Evolutionary conservation across 2,888 invertebrate genomes (phyloP).

Genomic region (Cyclophora punctaria): DNA sequence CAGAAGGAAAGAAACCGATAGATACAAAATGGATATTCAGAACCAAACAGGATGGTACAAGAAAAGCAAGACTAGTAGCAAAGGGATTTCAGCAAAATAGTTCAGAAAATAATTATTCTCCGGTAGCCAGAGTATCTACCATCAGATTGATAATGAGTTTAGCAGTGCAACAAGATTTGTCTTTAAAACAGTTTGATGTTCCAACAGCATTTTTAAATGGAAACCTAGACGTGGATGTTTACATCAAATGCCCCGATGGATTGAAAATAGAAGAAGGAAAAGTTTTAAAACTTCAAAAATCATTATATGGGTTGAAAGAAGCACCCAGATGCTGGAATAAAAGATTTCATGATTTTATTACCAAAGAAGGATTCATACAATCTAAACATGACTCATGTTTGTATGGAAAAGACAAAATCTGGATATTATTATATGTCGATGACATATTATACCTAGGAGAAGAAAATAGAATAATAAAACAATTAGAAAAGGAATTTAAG

Average conservation of each 20-base stretch:
- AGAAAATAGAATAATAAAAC: background rate
- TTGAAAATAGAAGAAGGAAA: background rate
- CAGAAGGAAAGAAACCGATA: constrained; percentile 8
- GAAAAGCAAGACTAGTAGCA: constrained; percentile 18
- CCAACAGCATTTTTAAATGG: constrained; percentile 1
- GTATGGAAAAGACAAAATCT: constrained; percentile 3
- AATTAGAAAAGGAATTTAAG: too few species aligned
- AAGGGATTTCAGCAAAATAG: constrained; percentile 10
- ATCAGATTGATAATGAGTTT: constrained; percentile 4
- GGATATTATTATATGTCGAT: constrained; percentile 2
- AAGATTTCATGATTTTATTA: constrained; percentile 9
- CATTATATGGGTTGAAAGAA: constrained; percentile 15
- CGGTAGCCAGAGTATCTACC: constrained; percentile 4
- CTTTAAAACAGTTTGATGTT: constrained; percentile 4
- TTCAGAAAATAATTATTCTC: constrained; percentile 2
- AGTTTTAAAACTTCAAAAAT: constrained; percentile 10
- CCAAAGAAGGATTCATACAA: constrained; percentile 1
- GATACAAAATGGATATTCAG: constrained; percentile 19
- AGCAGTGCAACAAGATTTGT: constrained; percentile 8
- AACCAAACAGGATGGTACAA: constrained; percentile 14
- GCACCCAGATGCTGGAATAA: constrained; percentile 15
- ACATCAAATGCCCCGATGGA: constrained; percentile 11
- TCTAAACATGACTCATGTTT: constrained; percentile 12
- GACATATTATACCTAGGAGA: constrained; percentile 4
- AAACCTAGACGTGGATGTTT: constrained; percentile 5